Conservation (phyloP, 2,888 invertebrate species). For the Epirrhoe alternata region DNA sequence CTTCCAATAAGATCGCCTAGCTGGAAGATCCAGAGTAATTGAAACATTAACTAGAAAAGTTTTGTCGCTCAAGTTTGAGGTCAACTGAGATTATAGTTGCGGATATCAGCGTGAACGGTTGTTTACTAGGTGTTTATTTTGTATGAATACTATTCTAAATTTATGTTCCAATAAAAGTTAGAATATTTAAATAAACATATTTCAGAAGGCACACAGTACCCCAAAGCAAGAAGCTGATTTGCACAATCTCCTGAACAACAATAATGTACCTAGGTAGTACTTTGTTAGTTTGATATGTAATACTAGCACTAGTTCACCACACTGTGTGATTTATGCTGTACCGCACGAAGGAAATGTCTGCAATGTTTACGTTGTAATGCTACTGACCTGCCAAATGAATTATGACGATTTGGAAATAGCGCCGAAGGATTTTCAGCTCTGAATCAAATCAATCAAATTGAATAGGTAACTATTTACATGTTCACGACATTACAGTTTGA, state of each 20-base stretch:
- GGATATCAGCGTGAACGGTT: background rate
- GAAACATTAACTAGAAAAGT: background rate
- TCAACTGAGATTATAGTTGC: background rate
- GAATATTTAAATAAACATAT: too few relatives aligned
- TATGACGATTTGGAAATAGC: conserved; percentile 19
- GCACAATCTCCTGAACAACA: background rate
- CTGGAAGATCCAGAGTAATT: background rate
- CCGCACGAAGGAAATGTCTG: conserved; percentile 13
- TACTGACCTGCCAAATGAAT: background rate
- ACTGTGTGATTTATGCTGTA: conserved; percentile 34
- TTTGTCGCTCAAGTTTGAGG: background rate
- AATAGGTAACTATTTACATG: background rate
- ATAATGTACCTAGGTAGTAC: background rate
- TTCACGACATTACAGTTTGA: background rate
- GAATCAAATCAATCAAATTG: conserved; percentile 1
- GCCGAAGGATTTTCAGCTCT: background rate
- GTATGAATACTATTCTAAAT: background rate
- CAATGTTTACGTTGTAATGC: conserved; percentile 3
- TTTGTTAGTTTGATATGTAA: background rate
- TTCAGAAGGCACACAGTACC: too few relatives aligned
- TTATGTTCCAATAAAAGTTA: too few relatives aligned
- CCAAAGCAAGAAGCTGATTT: background rate
- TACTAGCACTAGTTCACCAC: conserved; percentile 12
- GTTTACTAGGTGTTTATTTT: background rate
- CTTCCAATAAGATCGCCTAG: background rate